phyloP scores from a whole-genome alignment of 2,797 vertebrate genomes.

The Gadopsis marmoratus region DNA sequence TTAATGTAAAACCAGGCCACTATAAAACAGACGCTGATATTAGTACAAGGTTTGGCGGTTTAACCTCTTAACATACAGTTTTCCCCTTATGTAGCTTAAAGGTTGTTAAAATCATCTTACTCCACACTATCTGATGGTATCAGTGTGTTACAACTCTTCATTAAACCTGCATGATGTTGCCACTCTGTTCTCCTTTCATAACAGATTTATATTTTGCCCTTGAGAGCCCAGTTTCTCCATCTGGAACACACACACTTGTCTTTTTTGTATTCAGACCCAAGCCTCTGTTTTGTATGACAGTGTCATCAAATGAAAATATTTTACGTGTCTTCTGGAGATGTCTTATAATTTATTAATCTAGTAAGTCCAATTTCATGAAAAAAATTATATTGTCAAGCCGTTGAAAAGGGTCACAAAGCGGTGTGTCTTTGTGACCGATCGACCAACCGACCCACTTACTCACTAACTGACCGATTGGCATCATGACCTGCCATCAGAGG shows the following conservation, averaged over 20 bases:
- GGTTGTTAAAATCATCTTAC: slow-evolving; percentile 1
- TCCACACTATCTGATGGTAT: background rate
- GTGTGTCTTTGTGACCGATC: too few species aligned
- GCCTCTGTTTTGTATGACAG: background rate
- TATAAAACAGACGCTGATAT: slow-evolving; percentile 12
- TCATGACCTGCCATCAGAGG: too few species aligned
- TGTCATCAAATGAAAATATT: background rate
- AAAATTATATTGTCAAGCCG: too few species aligned
- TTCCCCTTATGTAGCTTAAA: background rate
- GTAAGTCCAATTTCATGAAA: too few species aligned
- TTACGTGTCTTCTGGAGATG: too few species aligned
- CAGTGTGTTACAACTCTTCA: background rate
- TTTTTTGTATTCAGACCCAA: background rate
- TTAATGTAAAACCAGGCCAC: slow-evolving; percentile 21
- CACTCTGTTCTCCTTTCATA: slow-evolving; percentile 1
- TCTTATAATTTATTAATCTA: too few species aligned
- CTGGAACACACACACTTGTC: background rate
- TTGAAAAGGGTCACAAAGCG: too few species aligned
- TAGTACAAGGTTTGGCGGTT: background rate
- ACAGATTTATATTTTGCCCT: background rate
- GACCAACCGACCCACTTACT: too few species aligned
- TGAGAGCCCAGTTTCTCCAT: background rate
- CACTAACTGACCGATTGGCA: too few species aligned
- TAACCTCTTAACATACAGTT: slow-evolving; percentile 2
- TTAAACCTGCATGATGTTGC: slow-evolving; percentile 22